Evolutionary conservation across 2,113 vertebrate species (phyloP), one percentile per base, ranked within the genome.

Genomic region (Orthonyx spaldingii): DNA sequence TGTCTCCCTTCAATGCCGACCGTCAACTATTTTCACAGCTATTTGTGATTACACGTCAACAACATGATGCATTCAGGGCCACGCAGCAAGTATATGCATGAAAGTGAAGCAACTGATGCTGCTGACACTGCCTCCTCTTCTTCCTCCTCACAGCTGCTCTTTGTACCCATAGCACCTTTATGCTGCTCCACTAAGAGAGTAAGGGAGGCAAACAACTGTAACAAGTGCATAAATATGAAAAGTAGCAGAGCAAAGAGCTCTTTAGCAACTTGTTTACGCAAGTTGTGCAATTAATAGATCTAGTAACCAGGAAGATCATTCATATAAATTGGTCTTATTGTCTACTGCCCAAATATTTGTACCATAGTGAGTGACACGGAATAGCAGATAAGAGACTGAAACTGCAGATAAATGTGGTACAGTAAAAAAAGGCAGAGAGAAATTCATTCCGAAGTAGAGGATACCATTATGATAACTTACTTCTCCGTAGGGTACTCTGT

Each of bases 1-100:
- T 9, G 0, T 49, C 26, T 87, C 44, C 17, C 26, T 78, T 57
- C 28, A 46, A 4, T 60, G 56, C 18, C 0, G 1, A 18, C 24
- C 42, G 27, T 44, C 3, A 9, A 39, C 19, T 28, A 7, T 76
- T 88, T 81, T 52, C 61, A 65, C 14, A 42, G 17, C 4, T 16
- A 9, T 65, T 50, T 75, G 30, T 83, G 41, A 27, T 65, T 68
- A 52, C 14, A 24, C 23, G 42, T 71, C 60, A 75, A 46, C 11
- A 49, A 7, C 10, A 20, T 7, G 13, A 60, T 65, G 41, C 27
- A 13, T 22, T 78, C 39, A 49, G 47, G 42, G 18, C 20, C 23
- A 41, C 27, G 27, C 22, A 78, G 14, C 28, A 84, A 49, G 27
- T 39, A 17, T 17, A 32, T 24, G 6, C 13, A 17, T n/a, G 30